Conservation (phyloP, 2,797 vertebrate genomes). For the Epinephelus malabaricus region DNA sequence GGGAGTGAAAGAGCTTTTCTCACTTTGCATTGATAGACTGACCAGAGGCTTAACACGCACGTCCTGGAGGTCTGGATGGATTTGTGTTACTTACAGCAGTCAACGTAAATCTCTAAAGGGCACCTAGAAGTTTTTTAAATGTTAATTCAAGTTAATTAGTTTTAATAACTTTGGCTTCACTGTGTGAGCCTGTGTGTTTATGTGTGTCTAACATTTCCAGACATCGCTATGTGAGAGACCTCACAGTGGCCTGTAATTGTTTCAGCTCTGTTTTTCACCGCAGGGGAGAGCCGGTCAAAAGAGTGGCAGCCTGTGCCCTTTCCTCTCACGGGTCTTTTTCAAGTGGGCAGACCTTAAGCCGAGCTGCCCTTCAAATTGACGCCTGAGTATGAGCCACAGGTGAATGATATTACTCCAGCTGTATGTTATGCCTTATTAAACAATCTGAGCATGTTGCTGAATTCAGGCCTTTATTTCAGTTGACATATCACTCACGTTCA, state of each 20-base stretch:
- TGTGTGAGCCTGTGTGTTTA: constrained; percentile 61
- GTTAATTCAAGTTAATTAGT: constrained; percentile 84
- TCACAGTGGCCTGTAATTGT: constrained; percentile 72
- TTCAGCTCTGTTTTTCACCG: constrained; percentile 62
- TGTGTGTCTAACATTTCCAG: constrained; percentile 70
- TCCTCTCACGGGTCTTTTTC: constrained; percentile 69
- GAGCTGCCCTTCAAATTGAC: constrained; percentile 78
- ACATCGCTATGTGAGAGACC: constrained; percentile 61
- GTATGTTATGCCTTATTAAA: constrained; percentile 56
- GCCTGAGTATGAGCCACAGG: constrained; percentile 67
- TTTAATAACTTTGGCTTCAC: constrained; percentile 77
- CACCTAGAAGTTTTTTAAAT: constrained; percentile 76
- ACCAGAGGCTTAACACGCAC: constrained; percentile 82
- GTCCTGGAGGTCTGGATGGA: constrained; percentile 78
- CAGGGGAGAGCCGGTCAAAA: constrained; percentile 66
- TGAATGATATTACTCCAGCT: constrained; percentile 69
- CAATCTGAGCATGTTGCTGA: constrained; percentile 37
- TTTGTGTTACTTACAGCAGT: constrained; percentile 83
- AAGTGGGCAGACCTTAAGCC: constrained; percentile 67
- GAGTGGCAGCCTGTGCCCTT: constrained; percentile 75
- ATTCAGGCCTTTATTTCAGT: constrained; percentile 32
- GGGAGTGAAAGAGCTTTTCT: constrained; percentile 80
- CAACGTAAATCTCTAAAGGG: constrained; percentile 79
- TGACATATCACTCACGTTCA: constrained; percentile 12
- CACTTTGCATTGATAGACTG: constrained; percentile 84